Percentiles rank a stretch among this genome's conserved stretches.
Conservation (phyloP, 2,888 invertebrate species). For the Nymphalis urticae region DNA sequence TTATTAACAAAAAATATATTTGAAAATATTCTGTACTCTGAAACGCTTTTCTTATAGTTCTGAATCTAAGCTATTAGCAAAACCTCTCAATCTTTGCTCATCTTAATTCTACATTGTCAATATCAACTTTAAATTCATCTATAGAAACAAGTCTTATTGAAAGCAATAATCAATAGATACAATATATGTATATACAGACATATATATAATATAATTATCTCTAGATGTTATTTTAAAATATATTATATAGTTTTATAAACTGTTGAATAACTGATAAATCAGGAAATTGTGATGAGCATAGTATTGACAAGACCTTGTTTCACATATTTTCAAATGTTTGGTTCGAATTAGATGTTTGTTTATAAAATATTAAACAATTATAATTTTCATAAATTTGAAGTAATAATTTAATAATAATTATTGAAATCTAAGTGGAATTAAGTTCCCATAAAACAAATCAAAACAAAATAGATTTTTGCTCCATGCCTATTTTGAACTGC, state of each 20-base stretch:
- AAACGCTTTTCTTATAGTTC: conserved; percentile 48
- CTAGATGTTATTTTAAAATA: conserved; percentile 40
- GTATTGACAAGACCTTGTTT: conserved; percentile 68
- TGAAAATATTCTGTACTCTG: conserved; percentile 58
- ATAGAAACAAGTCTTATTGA: conserved; percentile 32
- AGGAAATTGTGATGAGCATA: conserved; percentile 71
- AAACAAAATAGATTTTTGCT: conserved; percentile 20
- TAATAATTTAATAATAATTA: conserved; percentile 34
- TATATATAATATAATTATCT: conserved; percentile 34
- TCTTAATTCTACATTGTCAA: conserved; percentile 56
- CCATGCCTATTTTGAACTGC: conserved; percentile 10
- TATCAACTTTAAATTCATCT: conserved; percentile 27
- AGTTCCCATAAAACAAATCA: conserved; percentile 70
- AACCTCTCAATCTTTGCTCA: conserved; percentile 65
- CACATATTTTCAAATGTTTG: conserved; percentile 80
- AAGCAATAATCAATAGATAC: conserved; percentile 42
- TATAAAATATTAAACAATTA: conserved; percentile 16
- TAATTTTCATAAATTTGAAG: conserved; percentile 6
- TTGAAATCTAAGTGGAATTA: conserved; percentile 77
- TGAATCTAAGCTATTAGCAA: conserved; percentile 38
- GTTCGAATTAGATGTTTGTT: conserved; percentile 49
- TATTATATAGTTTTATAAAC: conserved; percentile 39
- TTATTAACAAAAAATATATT: neutral
- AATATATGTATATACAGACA: conserved; percentile 26
- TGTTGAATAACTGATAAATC: conserved; percentile 40